Conservation (phyloP, 92 coral and sea anemone genomes). For the Phenganax stokvisi region DNA sequence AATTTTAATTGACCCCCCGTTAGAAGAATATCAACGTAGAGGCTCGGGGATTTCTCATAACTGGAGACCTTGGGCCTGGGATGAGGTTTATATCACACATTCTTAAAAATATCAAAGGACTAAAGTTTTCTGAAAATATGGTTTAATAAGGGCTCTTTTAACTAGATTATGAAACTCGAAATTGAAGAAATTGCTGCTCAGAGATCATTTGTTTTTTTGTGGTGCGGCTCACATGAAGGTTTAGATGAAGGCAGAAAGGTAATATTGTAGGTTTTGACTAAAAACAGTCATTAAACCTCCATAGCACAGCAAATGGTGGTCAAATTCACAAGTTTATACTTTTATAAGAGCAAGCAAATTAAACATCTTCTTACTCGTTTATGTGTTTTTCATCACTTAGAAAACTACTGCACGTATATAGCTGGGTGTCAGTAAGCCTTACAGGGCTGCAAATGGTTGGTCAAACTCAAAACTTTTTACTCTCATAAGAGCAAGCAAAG, state of each 20-base stretch:
- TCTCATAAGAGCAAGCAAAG: too few relatives aligned
- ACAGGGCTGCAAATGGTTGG: too few relatives aligned
- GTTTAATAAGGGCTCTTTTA: not conserved
- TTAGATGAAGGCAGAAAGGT: conserved; percentile 96
- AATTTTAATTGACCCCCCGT: conserved; percentile 87
- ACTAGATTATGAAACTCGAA: conserved; percentile 78
- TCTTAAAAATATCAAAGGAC: too few relatives aligned
- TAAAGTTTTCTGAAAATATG: too few relatives aligned
- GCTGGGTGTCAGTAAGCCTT: too few relatives aligned
- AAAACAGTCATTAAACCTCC: not conserved
- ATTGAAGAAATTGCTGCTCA: conserved; percentile 92
- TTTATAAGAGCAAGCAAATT: too few relatives aligned
- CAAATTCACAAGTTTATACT: too few relatives aligned
- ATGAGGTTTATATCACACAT: conserved; percentile 53
- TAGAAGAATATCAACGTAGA: conserved; percentile 96
- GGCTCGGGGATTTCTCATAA: conserved; percentile 85
- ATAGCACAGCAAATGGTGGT: too few relatives aligned
- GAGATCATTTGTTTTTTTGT: conserved; percentile 79
- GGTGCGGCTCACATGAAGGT: conserved; percentile 99
- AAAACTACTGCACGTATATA: too few relatives aligned
- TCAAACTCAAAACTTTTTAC: too few relatives aligned
- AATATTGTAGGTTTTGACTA: not conserved
- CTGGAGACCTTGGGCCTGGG: conserved; percentile 99
- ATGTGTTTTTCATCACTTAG: too few relatives aligned
- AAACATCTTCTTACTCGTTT: too few relatives aligned